Evolutionary conservation across 2,888 invertebrate species (phyloP).

Genomic region (Aspidiotus rigidus): DNA sequence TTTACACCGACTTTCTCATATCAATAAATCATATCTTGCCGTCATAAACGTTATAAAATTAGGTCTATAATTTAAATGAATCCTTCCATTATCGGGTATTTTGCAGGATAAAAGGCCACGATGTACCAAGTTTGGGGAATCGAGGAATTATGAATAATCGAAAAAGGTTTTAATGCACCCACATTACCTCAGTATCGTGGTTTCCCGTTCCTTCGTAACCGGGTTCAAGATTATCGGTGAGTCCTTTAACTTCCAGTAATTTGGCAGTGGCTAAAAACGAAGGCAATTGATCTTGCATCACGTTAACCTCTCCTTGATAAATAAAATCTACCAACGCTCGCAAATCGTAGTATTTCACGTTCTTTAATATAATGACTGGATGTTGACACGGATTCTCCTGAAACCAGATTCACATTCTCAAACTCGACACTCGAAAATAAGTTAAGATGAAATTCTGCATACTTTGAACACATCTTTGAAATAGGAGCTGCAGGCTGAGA

Average conservation of each 20-base stretch:
- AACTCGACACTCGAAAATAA: no score
- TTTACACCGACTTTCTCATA: no score
- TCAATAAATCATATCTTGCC: no score
- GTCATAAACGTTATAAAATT: no score
- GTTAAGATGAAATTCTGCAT: constrained; percentile 18
- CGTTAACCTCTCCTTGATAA: constrained; percentile 74
- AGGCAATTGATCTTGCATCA: constrained; percentile 66
- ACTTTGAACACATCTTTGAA: constrained; percentile 53
- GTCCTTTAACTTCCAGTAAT: constrained; percentile 64
- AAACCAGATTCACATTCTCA: constrained; percentile 41
- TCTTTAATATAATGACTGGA: constrained; percentile 70
- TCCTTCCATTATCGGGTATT: no score
- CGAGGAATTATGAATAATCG: no score
- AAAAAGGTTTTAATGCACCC: no score
- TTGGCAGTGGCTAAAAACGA: constrained; percentile 71
- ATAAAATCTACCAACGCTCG: constrained; percentile 70
- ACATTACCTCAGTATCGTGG: constrained; percentile 41
- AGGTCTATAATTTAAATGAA: no score
- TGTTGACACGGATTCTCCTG: constrained; percentile 71
- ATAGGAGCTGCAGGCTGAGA: constrained; percentile 75
- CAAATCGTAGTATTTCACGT: constrained; percentile 67
- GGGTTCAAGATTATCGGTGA: constrained; percentile 50
- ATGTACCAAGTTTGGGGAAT: no score
- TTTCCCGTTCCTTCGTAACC: constrained; percentile 40
- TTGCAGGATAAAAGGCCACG: no score